A percentile compares a stretch with the other conserved stretches of the same genome.
Conservation (phyloP, 2,113 vertebrate genomes). For the Corydoras sp. region DNA sequence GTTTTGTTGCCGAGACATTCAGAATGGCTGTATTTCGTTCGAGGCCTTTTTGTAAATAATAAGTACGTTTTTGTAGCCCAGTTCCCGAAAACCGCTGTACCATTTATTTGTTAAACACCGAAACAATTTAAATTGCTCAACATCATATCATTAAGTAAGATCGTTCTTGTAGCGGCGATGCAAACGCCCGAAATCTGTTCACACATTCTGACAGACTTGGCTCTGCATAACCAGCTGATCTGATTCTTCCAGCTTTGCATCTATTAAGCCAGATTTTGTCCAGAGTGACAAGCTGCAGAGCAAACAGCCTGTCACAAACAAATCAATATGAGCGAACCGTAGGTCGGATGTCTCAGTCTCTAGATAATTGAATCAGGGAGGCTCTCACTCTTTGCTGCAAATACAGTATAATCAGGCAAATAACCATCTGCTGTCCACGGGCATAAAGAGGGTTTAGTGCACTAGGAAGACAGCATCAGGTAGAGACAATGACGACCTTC, state of each 20-base stretch:
- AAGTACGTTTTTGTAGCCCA: no score
- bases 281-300: slow-evolving; percentile 30
- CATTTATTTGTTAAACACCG: neutral
- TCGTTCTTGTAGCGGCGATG: slow-evolving; percentile 11
- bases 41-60: neutral
- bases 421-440: neutral
- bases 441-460: no score
- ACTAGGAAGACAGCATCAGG: no score
- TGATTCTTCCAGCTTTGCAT: slow-evolving; percentile 15
- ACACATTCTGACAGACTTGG: slow-evolving; percentile 16
- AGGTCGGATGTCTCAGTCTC: slow-evolving; percentile 25
- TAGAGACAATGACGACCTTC: no score
- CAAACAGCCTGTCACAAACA: slow-evolving; percentile 42
- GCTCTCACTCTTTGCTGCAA: slow-evolving; percentile 27
- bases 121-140: slow-evolving; percentile 15
- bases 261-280: slow-evolving; percentile 14
- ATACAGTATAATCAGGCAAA: neutral
- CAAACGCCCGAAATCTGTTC: slow-evolving; percentile 26
- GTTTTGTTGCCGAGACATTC: neutral
- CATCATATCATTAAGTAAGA: slow-evolving; percentile 17
- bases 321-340: slow-evolving; percentile 41
- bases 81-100: no score
- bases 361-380: slow-evolving; percentile 32
- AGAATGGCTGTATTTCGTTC: no score
- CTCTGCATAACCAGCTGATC: slow-evolving; percentile 15